Base-by-base conservation (phyloP, 2,797 vertebrate genomes). In the Chiroxiphia lanceolata region DNA sequence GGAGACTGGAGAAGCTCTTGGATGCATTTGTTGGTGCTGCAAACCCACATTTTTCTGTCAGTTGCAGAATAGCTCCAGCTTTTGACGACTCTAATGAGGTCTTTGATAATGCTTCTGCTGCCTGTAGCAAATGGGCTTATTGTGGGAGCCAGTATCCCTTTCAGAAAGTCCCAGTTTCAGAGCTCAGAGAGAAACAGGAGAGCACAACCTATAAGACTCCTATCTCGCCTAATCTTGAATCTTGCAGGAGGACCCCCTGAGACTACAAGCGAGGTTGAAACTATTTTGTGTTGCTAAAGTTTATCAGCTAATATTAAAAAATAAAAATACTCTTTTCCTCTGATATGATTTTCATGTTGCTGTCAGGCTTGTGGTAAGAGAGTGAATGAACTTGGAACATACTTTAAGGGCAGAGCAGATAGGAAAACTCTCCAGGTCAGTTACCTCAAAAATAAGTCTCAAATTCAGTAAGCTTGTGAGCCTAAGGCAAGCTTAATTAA, bases 401-500 rank as follows among this genome's bases (percentile, higher is more conserved):
- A 25, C 38, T 90, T 90, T 45, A 94, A 90, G 61, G 67, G 56
- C 70, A 83, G 47, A 87, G 15, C 72, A 63, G 45, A 40, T 48
- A 79, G 45, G 59, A 93, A 81, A 83, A 61, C 33, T 91, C 29
- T 36, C 20, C 53, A 89, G 53, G 51, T 84, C 38, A 87, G 44
- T 81, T 96, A 69, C n/a, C n/a, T 83, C 85, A 77, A 89, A 95
- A 94, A 77, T 61, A 94, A 82, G 22, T 82, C 82, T 94, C 51
- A 42, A 94, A 93, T 97, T 96, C 48, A 60, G 81, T 94, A 96
- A 83, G 57, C 70, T 94, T 86, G 27, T 57, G 89, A 97, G 94
- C 93, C 93, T 72, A 74, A 77, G 83, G 93, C 87, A 96, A 97
- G 89, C 85, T 94, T 97, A 95, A 97, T 97, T 97, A 96, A 96